Evolutionary conservation across 2,797 vertebrate genomes (phyloP), one percentile per base, ranked within the genome.

Genomic region (Xyrichtys novacula): DNA sequence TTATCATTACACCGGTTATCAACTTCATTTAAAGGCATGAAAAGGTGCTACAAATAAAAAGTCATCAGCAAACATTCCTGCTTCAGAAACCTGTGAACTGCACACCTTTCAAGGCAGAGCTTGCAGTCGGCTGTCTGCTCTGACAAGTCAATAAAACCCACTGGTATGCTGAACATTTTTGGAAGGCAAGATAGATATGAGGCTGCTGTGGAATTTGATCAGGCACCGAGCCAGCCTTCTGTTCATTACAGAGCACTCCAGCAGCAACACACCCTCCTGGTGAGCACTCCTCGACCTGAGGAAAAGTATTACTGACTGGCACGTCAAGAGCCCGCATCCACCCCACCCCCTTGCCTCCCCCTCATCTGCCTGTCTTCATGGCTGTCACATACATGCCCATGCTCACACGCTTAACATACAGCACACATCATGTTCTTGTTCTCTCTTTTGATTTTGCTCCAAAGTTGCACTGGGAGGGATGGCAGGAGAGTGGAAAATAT

Each of bases 111-210:
- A 94, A 93, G 92, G 92, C 87, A 92, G 89, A 93, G 89, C 90
- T 83, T 88, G 90, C 90, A 85, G 76, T 83, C 76, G 14, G 77
- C 85, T 88, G 91, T 91, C 86, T 93, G 92, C 92, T 93, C 91
- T 87, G 86, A 94, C 93, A 94, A 92, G 93, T 94, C 93, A 94
- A 93, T 92, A 94, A 93, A 94, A 93, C 83, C 85, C 90, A 75
- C 91, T 93, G 93, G 93, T 93, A 94, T 94, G 93, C 91, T 66
- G 88, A 93, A 92, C 76, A 93, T 94, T 93, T 93, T 91, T 91
- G 85, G 88, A 92, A 92, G 90, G 89, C 84, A 84, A 88, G 85
- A 88, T 85, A 90, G 92, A 91, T 91, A 87, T 66, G 86, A 89
- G 85, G 76, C 88, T 72, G 78, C 38, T 59, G 73, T 79, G 92